phyloP scores from a whole-genome alignment of 2,888 invertebrate genomes.

The Portevinia maculata region DNA sequence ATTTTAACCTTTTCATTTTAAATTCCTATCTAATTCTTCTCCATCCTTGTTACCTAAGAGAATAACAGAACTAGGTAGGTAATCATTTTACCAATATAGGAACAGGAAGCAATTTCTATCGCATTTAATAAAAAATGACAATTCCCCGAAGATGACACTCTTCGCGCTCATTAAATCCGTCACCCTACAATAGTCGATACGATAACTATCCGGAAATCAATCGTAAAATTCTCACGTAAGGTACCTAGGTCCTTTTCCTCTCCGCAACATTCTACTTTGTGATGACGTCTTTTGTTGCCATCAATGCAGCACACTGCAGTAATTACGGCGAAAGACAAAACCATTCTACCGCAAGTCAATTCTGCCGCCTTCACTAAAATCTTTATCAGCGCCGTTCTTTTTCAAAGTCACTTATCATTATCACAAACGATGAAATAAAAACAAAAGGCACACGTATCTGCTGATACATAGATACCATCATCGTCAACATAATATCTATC shows the following conservation, averaged over 20 bases:
- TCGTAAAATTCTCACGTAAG: constrained; percentile 66
- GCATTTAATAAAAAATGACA: constrained; percentile 14
- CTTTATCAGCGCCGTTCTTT: neutral
- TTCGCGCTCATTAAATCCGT: constrained; percentile 49
- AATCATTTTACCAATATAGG: constrained; percentile 23
- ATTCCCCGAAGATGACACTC: constrained; percentile 34
- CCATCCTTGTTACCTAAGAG: constrained; percentile 10
- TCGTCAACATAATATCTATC: constrained; percentile 20
- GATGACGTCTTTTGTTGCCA: constrained; percentile 10
- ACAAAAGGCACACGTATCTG: neutral
- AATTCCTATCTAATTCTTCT: constrained; percentile 1
- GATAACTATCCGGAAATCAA: constrained; percentile 67
- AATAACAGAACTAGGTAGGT: too few relatives aligned
- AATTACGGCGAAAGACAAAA: constrained; percentile 57
- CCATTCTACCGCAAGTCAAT: constrained; percentile 56
- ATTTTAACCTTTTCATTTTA: too few relatives aligned
- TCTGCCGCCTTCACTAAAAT: neutral
- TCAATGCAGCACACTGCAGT: constrained; percentile 19
- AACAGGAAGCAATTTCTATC: constrained; percentile 54
- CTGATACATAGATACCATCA: neutral
- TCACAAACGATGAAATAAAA: constrained; percentile 32
- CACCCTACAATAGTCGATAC: neutral
- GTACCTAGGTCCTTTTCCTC: constrained; percentile 9
- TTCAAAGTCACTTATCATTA: constrained; percentile 65
- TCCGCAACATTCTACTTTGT: neutral